phyloP scores from a whole-genome alignment of 1,140 invertebrate genomes.

The Sinella curviseta region DNA sequence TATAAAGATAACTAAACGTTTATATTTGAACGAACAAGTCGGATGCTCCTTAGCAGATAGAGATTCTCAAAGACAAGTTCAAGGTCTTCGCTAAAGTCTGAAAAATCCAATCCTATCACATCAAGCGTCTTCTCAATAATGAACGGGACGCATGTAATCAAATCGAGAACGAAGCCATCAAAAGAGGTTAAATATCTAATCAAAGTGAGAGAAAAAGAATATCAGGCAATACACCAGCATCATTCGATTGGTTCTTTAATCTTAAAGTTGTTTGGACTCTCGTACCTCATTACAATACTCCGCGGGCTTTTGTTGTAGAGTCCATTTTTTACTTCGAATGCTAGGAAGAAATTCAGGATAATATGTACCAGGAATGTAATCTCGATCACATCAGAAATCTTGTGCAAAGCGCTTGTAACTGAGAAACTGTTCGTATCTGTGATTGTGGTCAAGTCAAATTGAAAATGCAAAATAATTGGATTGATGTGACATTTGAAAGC shows the following conservation, averaged over 20 bases:
- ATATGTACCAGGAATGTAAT: neutral
- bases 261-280: too few relatives aligned
- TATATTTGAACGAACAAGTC: constrained; percentile 14
- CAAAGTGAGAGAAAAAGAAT: too few relatives aligned
- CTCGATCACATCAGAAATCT: neutral
- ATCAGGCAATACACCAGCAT: too few relatives aligned
- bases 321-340: neutral
- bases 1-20: too few relatives aligned
- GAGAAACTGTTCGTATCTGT: too few relatives aligned
- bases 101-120: neutral
- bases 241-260: too few relatives aligned
- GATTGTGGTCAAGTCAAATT: too few relatives aligned
- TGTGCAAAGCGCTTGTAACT: too few relatives aligned
- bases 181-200: neutral
- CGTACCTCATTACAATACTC: neutral
- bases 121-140: neutral
- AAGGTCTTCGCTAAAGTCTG: neutral
- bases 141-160: neutral
- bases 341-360: neutral
- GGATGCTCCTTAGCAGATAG: constrained; percentile 16
- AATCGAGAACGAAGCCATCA: neutral
- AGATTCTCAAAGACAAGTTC: neutral
- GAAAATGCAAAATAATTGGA: too few relatives aligned
- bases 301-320: neutral
- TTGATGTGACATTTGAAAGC: too few relatives aligned